Evolutionary conservation across 2,888 invertebrate genomes (phyloP).

Genomic region (Synergus japonicus): DNA sequence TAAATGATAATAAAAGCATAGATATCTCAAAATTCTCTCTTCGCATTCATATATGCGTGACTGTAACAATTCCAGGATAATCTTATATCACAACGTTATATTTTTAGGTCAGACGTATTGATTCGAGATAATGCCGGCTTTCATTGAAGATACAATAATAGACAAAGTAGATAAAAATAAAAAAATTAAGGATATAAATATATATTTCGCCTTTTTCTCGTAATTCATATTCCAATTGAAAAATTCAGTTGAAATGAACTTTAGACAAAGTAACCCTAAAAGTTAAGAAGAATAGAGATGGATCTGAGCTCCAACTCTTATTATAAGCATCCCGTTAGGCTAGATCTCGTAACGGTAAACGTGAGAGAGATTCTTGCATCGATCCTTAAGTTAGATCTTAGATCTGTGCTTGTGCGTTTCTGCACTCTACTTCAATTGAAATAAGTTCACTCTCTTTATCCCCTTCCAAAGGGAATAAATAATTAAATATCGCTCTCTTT

Average conservation of each 20-base stretch:
- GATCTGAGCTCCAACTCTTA: conserved; percentile 54
- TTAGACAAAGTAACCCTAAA: conserved; percentile 53
- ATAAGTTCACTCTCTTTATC: conserved; percentile 26
- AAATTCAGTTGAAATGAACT: conserved; percentile 24
- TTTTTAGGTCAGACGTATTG: too few species aligned
- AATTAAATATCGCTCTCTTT: not conserved
- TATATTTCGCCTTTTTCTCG: not conserved
- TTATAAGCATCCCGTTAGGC: conserved; percentile 68
- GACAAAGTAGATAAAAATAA: too few species aligned
- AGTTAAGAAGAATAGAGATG: conserved; percentile 57
- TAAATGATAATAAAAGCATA: too few species aligned
- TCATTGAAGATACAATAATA: too few species aligned
- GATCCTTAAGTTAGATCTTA: conserved; percentile 57
- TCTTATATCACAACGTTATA: too few species aligned
- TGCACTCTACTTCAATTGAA: conserved; percentile 44
- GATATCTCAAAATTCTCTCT: too few species aligned
- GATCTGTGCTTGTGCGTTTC: conserved; percentile 40
- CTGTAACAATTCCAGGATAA: too few species aligned
- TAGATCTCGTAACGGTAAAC: conserved; percentile 67
- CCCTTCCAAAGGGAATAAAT: not conserved
- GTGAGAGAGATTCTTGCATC: conserved; percentile 63
- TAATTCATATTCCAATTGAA: not conserved
- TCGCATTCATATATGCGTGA: too few species aligned
- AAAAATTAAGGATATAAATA: too few species aligned
- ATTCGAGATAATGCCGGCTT: too few species aligned